Conservation (phyloP, 2,797 vertebrate genomes). For the Linurgus olivaceus region DNA sequence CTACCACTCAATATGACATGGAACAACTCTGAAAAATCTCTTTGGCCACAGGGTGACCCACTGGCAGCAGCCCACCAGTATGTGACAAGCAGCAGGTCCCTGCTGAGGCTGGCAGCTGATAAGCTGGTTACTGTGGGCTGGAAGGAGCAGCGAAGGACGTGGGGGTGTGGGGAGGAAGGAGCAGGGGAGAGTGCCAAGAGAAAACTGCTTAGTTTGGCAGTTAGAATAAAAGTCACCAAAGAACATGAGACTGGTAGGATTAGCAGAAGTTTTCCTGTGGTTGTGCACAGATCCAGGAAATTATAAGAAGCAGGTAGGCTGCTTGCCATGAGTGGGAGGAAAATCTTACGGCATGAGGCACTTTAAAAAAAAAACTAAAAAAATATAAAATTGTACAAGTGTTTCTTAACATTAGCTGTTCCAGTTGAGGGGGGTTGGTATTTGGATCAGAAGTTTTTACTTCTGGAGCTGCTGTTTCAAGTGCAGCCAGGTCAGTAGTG, state of each 20-base stretch:
- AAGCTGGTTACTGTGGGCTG: slow-evolving; percentile 10
- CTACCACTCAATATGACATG: not conserved
- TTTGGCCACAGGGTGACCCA: not conserved
- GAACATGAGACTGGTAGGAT: slow-evolving; percentile 68
- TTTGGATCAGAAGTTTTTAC: slow-evolving; percentile 41
- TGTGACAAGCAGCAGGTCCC: not conserved
- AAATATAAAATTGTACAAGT: slow-evolving; percentile 1
- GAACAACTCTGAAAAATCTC: not conserved
- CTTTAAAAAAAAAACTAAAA: not conserved
- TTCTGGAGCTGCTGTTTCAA: slow-evolving; percentile 49
- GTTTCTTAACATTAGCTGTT: slow-evolving; percentile 36
- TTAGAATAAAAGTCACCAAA: slow-evolving; percentile 61
- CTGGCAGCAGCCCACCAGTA: not conserved
- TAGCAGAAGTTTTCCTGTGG: slow-evolving; percentile 70
- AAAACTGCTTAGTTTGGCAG: slow-evolving; percentile 68
- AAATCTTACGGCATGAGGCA: slow-evolving; percentile 58
- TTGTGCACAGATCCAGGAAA: slow-evolving; percentile 65
- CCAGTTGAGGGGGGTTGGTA: not conserved
- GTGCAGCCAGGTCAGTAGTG: slow-evolving; percentile 48
- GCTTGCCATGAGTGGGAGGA: slow-evolving; percentile 65
- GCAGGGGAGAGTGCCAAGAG: slow-evolving; percentile 33
- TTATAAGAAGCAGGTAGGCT: slow-evolving; percentile 69
- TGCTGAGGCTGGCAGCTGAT: slow-evolving; percentile 28
- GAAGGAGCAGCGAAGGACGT: not conserved
- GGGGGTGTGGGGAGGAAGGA: not conserved